phyloP scores from a whole-genome alignment of 2,797 vertebrate genomes.

The Halcyon badia region DNA sequence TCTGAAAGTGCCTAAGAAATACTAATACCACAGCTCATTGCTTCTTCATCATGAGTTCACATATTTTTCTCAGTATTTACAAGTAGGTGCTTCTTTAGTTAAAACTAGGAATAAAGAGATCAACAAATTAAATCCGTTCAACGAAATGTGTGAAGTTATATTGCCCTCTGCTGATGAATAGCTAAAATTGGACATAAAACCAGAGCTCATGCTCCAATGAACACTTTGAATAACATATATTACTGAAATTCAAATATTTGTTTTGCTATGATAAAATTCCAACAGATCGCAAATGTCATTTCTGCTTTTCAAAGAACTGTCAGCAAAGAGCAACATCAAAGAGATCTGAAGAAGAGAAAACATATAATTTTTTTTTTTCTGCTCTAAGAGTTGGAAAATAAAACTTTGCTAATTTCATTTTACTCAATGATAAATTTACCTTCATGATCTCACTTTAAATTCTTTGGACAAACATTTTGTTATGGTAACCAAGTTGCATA shows the following conservation, averaged over 20 bases:
- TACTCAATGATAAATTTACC: not conserved
- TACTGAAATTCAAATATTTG: conserved; percentile 24
- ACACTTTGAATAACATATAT: not conserved
- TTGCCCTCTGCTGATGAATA: conserved; percentile 79
- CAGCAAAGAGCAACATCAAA: not conserved
- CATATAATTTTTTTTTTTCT: not conserved
- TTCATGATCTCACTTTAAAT: not conserved
- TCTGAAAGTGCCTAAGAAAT: conserved; percentile 21
- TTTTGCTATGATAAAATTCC: not conserved
- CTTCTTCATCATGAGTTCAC: conserved; percentile 61
- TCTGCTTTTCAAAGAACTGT: not conserved
- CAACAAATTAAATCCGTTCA: conserved; percentile 32
- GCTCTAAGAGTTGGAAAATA: not conserved
- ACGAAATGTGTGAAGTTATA: conserved; percentile 52
- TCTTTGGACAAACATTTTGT: too few relatives aligned
- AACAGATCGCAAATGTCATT: not conserved
- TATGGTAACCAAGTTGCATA: not conserved
- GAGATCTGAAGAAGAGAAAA: not conserved
- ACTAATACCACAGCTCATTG: conserved; percentile 59
- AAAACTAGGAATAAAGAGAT: conserved; percentile 34
- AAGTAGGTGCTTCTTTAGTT: conserved; percentile 47
- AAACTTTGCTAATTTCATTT: not conserved
- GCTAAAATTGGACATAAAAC: conserved; percentile 25
- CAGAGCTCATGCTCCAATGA: not conserved
- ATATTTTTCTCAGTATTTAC: conserved; percentile 54